phyloP scores from a whole-genome alignment of 2,888 invertebrate species.

The Harmothoe impar region DNA sequence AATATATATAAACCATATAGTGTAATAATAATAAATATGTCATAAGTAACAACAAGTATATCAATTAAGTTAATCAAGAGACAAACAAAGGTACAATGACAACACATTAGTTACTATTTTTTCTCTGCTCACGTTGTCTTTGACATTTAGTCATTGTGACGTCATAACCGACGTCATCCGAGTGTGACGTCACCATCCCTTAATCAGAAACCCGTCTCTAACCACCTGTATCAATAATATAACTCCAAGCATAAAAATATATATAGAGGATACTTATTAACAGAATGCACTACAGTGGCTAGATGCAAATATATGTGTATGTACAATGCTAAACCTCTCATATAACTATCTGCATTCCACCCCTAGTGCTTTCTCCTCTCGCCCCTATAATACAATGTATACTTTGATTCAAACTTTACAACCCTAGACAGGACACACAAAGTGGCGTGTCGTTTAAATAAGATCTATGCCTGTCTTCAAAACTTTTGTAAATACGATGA shows the following conservation, averaged over 20 bases:
- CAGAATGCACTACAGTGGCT: slow-evolving; percentile 45
- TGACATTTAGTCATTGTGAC: background rate
- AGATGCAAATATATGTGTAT: background rate
- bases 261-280: background rate
- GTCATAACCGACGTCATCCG: slow-evolving; percentile 1
- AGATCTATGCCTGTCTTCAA: background rate
- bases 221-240: slow-evolving; percentile 46
- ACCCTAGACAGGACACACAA: background rate
- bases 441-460: background rate
- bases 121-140: background rate
- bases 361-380: background rate
- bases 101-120: slow-evolving; percentile 6
- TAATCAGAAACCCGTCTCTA: slow-evolving; percentile 33
- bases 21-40: slow-evolving; percentile 54
- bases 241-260: slow-evolving; percentile 56
- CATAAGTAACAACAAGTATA: slow-evolving; percentile 55
- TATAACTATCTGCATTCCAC: slow-evolving; percentile 1
- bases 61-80: slow-evolving; percentile 55
- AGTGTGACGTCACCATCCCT: slow-evolving; percentile 15
- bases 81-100: slow-evolving; percentile 51
- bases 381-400: slow-evolving; percentile 19
- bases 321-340: slow-evolving; percentile 8
- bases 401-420: slow-evolving; percentile 29
- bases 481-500: background rate
- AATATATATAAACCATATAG: slow-evolving; percentile 51